Evolutionary conservation across 2,888 invertebrate species (phyloP).

Genomic region (Phalera bucephala): DNA sequence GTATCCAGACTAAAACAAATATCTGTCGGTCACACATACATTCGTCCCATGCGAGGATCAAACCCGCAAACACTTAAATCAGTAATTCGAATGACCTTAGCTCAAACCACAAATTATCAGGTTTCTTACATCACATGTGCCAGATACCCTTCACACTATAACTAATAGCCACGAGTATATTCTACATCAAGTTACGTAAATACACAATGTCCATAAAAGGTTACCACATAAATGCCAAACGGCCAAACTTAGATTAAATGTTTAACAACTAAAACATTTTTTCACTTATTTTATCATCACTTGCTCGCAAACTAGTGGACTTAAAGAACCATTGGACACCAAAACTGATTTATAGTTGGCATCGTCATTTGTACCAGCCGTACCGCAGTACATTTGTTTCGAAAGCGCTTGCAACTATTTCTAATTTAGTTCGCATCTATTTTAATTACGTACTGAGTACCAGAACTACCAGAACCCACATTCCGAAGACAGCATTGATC

Average conservation of each 20-base stretch:
- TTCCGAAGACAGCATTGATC: slow-evolving; percentile 48
- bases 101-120: no score
- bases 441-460: slow-evolving; percentile 54
- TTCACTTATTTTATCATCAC: slow-evolving; percentile 28
- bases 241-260: slow-evolving; percentile 40
- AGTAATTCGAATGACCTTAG: no score
- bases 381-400: slow-evolving; percentile 48
- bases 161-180: no score
- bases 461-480: slow-evolving; percentile 48
- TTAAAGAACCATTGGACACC: slow-evolving; percentile 45
- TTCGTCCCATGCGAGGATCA: no score
- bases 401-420: slow-evolving; percentile 63
- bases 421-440: slow-evolving; percentile 65
- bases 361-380: slow-evolving; percentile 28
- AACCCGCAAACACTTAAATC: no score
- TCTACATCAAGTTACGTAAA: slow-evolving; percentile 50
- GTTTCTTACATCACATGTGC: no score
- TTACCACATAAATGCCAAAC: slow-evolving; percentile 50
- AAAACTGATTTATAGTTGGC: slow-evolving; percentile 39
- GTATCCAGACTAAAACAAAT: no score
- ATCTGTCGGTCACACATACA: no score
- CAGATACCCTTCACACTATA: no score
- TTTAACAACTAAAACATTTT: slow-evolving; percentile 13
- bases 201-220: slow-evolving; percentile 53
- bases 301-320: slow-evolving; percentile 33